A percentile compares a stretch with the other conserved stretches of the same genome.
These are phyloP conservation scores for Takifugu rubripes DNA, from an alignment of 2,797 vertebrate genomes.

Conservation along the genomic window DNA sequence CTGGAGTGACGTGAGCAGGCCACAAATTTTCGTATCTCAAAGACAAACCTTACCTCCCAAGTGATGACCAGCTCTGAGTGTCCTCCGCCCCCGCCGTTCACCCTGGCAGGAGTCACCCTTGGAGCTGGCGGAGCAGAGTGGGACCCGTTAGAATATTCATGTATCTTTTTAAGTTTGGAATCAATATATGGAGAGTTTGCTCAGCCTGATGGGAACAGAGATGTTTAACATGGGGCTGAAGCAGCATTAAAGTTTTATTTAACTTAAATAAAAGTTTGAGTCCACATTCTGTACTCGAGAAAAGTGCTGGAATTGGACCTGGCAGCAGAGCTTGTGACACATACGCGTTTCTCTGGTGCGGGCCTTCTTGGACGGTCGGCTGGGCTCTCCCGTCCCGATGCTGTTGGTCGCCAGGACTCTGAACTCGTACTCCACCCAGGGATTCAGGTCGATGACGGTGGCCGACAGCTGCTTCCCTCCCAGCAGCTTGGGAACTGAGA, in stretches of 20 bases:
- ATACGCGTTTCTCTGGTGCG: conserved; percentile 88
- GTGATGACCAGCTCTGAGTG: conserved; percentile 92
- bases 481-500: conserved; percentile 83
- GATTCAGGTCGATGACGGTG: conserved; percentile 84
- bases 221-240: too few species aligned
- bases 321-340: conserved; percentile 49
- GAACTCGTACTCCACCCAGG: conserved; percentile 95
- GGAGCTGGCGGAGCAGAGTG: conserved; percentile 74
- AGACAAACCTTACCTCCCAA: conserved; percentile 83
- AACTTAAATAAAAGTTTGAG: too few species aligned
- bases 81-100: conserved; percentile 89
- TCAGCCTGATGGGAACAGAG: too few species aligned
- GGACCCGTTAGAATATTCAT: not conserved
- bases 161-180: not conserved
- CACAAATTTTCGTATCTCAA: conserved; percentile 37
- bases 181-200: not conserved
- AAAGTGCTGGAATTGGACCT: not conserved
- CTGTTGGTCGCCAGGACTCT: conserved; percentile 86
- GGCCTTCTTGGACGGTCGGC: conserved; percentile 83
- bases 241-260: too few species aligned
- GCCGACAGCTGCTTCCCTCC: conserved; percentile 85
- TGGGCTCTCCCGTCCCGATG: conserved; percentile 91
- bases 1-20: conserved; percentile 46
- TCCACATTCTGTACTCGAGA: too few species aligned
- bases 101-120: conserved; percentile 85